Base-by-base conservation (phyloP, 1,140 invertebrate genomes). In the Rhizoglyphus robini region DNA sequence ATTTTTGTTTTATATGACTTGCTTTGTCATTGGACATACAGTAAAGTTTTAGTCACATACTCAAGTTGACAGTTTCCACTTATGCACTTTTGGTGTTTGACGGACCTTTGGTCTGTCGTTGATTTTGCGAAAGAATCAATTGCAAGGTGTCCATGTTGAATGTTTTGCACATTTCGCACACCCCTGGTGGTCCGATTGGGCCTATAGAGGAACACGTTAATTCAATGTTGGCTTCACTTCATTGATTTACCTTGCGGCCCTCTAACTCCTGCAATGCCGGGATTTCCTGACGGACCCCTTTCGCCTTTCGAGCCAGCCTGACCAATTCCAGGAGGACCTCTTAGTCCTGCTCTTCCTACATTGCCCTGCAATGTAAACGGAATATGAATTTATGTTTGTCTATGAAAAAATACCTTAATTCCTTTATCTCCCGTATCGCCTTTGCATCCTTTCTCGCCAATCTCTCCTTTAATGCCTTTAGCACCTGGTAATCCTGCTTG, bases 161-260 rank as follows among this genome's bases (percentile, higher is more conserved):
- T 20, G 1, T 20, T 8, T 68, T 69, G 48, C 72, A 73, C 1
- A 71, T 54, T 71, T 83, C 83, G 70, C 83, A 84, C 69, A 77
- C 80, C 30, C 83, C 83, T 18, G 83, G 81, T 41, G 70, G 67
- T 4, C 70, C 68, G 20, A 67, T 61, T 18, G 69, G 69, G 5
- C n/a, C n/a, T n/a, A n/a, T n/a, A n/a, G n/a, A n/a, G n/a, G n/a
- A n/a, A n/a, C n/a, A n/a, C n/a, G n/a, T n/a, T n/a, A n/a, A n/a
- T n/a, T n/a, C 61, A 11, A 23, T 13, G 18, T 47, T 2, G 20
- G 20, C 13, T 25, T 1, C 3, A 1, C 11, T 25, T 1, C 1
- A 27, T 18, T 32, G 5, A 38, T 34, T 79, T 72, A 58, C 82
- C 82, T 70, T 78, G 80, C 15, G 75, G 69, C 47, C 82, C 82